Base-by-base conservation (phyloP, 2,888 invertebrate genomes). In the Leptopterna dolabrata region DNA sequence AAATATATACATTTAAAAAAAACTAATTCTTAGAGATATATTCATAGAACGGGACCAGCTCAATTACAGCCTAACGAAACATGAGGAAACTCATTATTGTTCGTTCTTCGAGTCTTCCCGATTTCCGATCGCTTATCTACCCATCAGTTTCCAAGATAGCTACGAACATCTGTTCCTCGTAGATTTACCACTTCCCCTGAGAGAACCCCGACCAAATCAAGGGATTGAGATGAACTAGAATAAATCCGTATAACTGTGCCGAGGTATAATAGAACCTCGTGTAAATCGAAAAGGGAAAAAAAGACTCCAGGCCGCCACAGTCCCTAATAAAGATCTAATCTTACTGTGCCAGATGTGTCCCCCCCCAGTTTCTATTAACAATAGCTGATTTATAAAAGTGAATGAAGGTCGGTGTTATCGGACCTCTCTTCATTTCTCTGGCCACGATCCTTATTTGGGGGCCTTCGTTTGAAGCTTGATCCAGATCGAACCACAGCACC, bases 291-390 rank as follows among this genome's bases (percentile, higher is more conserved):
- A 41, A 19, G 30, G 14, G 24, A 73, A 73, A 29, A 29, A n/a
- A 13, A 13, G 30, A 24, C 4, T 4, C 24, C 6, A 73, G 36
- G 73, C 24, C 36, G n/a, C 14, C 41, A 11, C 24, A 41, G 76
- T 43, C 41, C 43, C 36, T 76, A 76, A 76, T 76, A 76, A 76
- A 76, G 76, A 76, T 76, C 43, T 76, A 76, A 76, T 76, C 76
- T 76, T n/a, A 19, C n/a, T 4, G 43, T 14, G 76, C 36, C 76
- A 76, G 76, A 76, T 76, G 76, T 41, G 76, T 43, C 76, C 76
- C 19, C 76, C 43, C 19, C 76, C 43, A 41, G 76, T 76, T 76
- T 76, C 76, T 43, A 76, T 76, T 76, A 76, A 76, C 76, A 76
- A 76, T 76, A 41, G 76, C 43, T 76, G 76, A 76, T 76, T 76